Conservation (phyloP, 2,888 invertebrate genomes). For the Sthenelais limicola region DNA sequence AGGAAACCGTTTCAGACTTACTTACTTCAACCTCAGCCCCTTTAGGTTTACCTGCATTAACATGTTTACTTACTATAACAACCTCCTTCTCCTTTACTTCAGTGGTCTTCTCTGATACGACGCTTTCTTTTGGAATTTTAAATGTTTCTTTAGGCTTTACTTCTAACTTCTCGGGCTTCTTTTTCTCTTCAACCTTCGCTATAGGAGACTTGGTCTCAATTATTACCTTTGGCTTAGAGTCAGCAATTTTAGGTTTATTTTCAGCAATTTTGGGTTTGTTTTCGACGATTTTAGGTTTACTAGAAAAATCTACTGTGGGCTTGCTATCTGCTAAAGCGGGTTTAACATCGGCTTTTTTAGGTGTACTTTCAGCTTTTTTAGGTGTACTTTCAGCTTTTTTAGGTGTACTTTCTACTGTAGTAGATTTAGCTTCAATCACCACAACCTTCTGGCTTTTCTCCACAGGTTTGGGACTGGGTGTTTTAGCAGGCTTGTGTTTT, state of each 20-base stretch:
- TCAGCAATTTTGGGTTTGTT: not conserved
- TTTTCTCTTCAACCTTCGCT: not conserved
- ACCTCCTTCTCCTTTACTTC: conserved; percentile 20
- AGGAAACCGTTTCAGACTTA: not conserved
- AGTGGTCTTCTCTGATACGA: not conserved
- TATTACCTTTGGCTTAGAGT: not conserved
- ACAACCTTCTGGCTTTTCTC: conserved; percentile 1
- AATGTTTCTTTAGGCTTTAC: not conserved
- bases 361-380: conserved; percentile 17
- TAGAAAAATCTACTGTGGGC: not conserved
- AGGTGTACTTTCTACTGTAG: too few relatives aligned
- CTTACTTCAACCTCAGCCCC: conserved; percentile 11
- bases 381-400: conserved; percentile 18
- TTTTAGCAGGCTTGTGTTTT: conserved; percentile 12
- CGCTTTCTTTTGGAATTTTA: not conserved
- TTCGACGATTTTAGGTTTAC: conserved; percentile 1
- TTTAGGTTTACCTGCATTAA: not conserved
- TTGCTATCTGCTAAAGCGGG: not conserved
- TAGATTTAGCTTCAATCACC: conserved; percentile 19
- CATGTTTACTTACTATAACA: conserved; percentile 5
- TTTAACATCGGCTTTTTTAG: conserved; percentile 7
- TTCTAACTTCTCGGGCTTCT: not conserved
- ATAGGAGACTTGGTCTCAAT: conserved; percentile 1
- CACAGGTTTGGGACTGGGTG: not conserved
- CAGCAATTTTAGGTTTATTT: conserved; percentile 1